phyloP scores from a whole-genome alignment of 2,797 vertebrate genomes.

The Hyperoplus lanceolatus region DNA sequence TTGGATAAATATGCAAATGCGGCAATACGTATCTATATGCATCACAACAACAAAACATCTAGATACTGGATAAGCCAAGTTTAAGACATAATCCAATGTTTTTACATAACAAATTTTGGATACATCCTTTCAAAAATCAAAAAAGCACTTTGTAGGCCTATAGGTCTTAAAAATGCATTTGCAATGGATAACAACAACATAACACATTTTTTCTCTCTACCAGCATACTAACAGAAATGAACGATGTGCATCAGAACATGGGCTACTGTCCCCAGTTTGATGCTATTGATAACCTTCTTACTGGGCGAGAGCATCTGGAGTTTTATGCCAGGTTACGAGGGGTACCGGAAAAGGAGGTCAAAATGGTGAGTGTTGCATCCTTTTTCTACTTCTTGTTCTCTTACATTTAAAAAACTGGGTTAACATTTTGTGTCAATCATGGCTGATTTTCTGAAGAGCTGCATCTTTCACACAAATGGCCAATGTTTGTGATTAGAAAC shows the following conservation, averaged over 20 bases:
- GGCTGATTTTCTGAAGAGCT: neutral
- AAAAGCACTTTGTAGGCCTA: no score
- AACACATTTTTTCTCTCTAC: neutral
- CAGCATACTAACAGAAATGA: constrained; percentile 93
- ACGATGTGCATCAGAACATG: constrained; percentile 94
- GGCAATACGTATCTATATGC: no score
- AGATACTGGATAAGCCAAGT: no score
- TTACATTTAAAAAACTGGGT: neutral
- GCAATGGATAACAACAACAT: no score
- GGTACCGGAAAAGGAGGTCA: constrained; percentile 93
- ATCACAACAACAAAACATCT: no score
- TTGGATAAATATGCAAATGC: no score
- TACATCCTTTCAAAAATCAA: no score
- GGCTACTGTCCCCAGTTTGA: constrained; percentile 99
- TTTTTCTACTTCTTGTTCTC: neutral
- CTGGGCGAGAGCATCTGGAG: constrained; percentile 94
- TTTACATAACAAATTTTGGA: no score
- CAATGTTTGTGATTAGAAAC: neutral
- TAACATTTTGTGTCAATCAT: neutral
- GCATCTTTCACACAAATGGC: neutral
- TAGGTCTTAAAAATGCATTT: no score
- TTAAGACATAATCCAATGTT: no score
- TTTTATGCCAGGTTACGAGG: constrained; percentile 95
- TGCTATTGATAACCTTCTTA: constrained; percentile 94
- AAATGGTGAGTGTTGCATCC: constrained; percentile 87